Evolutionary conservation across 2,797 vertebrate genomes (phyloP).

Genomic region (Eremophila alpestris): DNA sequence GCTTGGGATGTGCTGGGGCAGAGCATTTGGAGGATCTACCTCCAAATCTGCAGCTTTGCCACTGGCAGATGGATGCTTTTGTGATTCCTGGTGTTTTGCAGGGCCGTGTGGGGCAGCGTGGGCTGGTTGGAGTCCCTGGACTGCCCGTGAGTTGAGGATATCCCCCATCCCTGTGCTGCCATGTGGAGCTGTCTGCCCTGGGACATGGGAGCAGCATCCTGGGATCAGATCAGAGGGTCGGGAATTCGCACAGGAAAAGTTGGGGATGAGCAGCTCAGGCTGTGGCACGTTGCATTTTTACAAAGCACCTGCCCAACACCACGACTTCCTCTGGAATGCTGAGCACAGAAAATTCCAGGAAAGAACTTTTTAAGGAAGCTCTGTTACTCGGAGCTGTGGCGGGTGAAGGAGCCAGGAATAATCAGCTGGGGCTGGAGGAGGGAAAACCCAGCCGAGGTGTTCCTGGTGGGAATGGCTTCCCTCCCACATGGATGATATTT

Average conservation of each 20-base stretch:
- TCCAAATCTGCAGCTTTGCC: not conserved
- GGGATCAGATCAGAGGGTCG: not conserved
- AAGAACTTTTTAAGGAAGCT: not conserved
- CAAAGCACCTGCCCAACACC: not conserved
- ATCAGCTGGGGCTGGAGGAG: not conserved
- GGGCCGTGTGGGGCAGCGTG: slow-evolving; percentile 82
- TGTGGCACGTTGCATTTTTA: not conserved
- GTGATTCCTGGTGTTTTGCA: slow-evolving; percentile 26
- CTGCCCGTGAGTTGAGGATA: slow-evolving; percentile 70
- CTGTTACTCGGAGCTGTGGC: not conserved
- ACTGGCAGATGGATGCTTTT: not conserved
- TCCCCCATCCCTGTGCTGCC: not conserved
- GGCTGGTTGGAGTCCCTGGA: slow-evolving; percentile 80
- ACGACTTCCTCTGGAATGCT: fast-evolving
- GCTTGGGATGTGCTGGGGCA: not conserved
- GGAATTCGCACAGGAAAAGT: not conserved
- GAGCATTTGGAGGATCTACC: not conserved
- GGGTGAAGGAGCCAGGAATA: not conserved
- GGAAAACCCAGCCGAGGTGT: not conserved
- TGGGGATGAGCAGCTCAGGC: not conserved
- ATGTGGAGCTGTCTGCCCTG: fast-evolving
- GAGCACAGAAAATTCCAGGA: not conserved
- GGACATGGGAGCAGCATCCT: fast-evolving
- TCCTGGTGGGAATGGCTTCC: not conserved
- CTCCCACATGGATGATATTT: not conserved